Base-by-base conservation (phyloP, 2,797 vertebrate species). In the Urosaurus nigricauda region DNA sequence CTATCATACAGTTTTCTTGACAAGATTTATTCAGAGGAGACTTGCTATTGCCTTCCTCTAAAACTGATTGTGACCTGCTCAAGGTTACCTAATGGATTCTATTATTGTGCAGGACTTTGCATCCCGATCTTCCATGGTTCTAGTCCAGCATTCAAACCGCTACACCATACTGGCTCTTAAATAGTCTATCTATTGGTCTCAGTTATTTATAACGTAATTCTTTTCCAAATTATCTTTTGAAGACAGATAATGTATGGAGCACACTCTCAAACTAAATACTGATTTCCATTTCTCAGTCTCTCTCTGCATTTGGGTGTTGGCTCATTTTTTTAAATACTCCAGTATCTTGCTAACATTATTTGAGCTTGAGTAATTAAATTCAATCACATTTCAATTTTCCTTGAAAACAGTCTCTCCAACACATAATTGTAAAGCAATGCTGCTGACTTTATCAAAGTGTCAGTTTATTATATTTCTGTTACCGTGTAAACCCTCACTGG, bases 371-470 rank as follows among this genome's bases (percentile, higher is more conserved):
- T 78, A 65, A 88, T 88, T 78, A 40, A 68, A 51, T 78, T n/a
- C 11, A 77, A 83, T 19, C n/a, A 24, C n/a, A 84, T 78, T 83
- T 53, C 71, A 56, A 53, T 35, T 19, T 68, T 88, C 63, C 43
- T 83, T 53, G 58, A 53, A 83, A 88, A 78, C n/a, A 77, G 32
- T 47, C 63, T 24, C 26, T 75, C 16, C 37, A 78, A 78, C 43
- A 70, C 29, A 78, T 68, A 78, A 21, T 19, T 37, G n/a, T 74
- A 77, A 83, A 68, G 47, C 47, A 84, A 68, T 68, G 56, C 37
- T 35, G 68, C 71, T 63, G 73, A 47, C 43, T 88, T 88, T 88
- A 77, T 88, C 73, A n/a, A 77, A 35, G 40, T 60, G 56, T 65
- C 58, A 78, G 71, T n/a, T 65, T 74, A 65, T 68, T 47, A 37